Conservation (phyloP, 1,140 invertebrate genomes). For the Whitmania pigra region DNA sequence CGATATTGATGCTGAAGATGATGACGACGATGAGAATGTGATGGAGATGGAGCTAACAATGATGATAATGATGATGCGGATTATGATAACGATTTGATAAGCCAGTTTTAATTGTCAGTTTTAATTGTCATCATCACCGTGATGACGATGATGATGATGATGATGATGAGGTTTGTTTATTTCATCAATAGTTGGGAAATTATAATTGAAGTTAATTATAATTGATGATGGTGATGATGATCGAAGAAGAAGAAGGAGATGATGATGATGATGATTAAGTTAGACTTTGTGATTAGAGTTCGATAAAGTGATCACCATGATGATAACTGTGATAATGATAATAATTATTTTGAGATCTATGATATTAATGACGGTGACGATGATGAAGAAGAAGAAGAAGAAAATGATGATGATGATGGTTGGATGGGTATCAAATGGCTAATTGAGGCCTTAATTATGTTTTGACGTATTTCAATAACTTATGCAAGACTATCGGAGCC, state of each 20-base stretch:
- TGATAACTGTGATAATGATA: constrained; percentile 17
- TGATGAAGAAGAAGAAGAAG: constrained; percentile 4
- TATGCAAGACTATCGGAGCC: too few species aligned
- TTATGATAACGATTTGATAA: too few species aligned
- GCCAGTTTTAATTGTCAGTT: too few species aligned
- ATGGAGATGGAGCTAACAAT: too few species aligned
- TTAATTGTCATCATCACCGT: background rate
- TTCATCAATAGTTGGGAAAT: too few species aligned
- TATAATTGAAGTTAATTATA: too few species aligned
- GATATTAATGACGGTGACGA: too few species aligned
- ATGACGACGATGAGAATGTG: too few species aligned
- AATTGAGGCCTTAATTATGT: background rate
- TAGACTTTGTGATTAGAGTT: constrained; percentile 18
- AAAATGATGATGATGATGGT: constrained; percentile 16
- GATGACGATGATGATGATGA: background rate
- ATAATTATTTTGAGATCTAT: background rate
- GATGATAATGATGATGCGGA: too few species aligned
- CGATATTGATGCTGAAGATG: too few species aligned
- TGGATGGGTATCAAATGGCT: constrained; percentile 4
- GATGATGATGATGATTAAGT: constrained; percentile 12
- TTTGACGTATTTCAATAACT: too few species aligned
- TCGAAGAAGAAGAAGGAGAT: background rate
- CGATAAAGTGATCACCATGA: constrained; percentile 15
- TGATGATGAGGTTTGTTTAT: background rate
- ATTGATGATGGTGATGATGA: background rate